Evolutionary conservation across 2,888 invertebrate genomes (phyloP).

Genomic region (Stomorhina lunata): DNA sequence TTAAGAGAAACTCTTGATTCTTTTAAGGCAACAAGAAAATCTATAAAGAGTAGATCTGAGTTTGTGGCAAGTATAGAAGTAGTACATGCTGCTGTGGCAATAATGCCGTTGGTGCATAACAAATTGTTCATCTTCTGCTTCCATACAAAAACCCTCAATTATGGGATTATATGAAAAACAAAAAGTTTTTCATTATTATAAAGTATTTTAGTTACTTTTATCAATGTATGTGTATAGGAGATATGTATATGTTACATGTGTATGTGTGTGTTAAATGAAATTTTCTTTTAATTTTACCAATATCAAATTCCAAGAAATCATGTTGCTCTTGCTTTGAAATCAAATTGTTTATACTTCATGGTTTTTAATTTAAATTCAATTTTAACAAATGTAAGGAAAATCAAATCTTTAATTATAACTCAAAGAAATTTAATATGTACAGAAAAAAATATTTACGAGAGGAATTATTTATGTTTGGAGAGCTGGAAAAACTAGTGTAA

Average conservation of each 20-base stretch:
- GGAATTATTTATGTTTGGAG: too few species aligned
- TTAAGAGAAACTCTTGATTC: background rate
- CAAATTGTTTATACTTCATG: conserved; percentile 50
- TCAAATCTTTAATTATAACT: conserved; percentile 1
- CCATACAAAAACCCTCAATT: conserved; percentile 40
- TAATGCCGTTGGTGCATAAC: conserved; percentile 51
- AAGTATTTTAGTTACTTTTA: background rate
- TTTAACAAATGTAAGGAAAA: background rate
- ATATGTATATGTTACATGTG: too few species aligned
- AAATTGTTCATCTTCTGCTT: conserved; percentile 42
- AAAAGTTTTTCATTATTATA: conserved; percentile 10
- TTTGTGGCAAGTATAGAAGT: background rate
- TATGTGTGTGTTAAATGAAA: background rate
- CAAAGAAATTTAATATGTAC: too few species aligned
- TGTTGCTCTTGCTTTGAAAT: background rate
- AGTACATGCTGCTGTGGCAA: background rate
- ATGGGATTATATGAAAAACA: conserved; percentile 21
- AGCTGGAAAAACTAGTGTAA: too few species aligned
- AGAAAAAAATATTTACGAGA: too few species aligned
- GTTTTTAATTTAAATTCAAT: conserved; percentile 37
- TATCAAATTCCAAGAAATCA: conserved; percentile 34
- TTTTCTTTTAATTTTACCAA: conserved; percentile 37
- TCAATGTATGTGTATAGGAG: too few species aligned
- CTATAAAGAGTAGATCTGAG: background rate
- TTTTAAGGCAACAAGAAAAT: background rate